These are phyloP conservation scores for Poeciliopsis turneri DNA, from an alignment of 2,797 vertebrate species.

Conservation along the genomic window DNA sequence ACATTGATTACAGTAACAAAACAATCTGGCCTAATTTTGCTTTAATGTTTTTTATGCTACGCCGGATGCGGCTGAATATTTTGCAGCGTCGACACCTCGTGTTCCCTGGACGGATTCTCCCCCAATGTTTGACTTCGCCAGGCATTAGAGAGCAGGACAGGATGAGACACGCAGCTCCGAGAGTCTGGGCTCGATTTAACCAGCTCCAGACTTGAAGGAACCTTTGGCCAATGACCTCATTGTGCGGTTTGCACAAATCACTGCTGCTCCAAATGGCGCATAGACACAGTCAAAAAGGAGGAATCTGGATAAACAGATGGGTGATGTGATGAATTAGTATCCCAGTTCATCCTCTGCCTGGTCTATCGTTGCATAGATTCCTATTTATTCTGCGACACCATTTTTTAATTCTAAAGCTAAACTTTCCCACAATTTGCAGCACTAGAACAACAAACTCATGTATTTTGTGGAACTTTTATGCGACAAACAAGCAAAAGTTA, in stretches of 20 bases:
- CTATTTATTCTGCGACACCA: slow-evolving; percentile 24
- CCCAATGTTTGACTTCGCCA: slow-evolving; percentile 30
- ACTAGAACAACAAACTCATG: not conserved
- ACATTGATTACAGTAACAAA: slow-evolving; percentile 32
- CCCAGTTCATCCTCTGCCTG: slow-evolving; percentile 33
- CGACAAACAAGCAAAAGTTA: not conserved
- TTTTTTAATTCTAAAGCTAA: slow-evolving; percentile 23
- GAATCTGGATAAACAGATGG: slow-evolving; percentile 53
- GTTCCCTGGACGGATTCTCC: slow-evolving; percentile 4
- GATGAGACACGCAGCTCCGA: slow-evolving; percentile 70
- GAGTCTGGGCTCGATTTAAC: slow-evolving; percentile 72
- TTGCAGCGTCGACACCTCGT: slow-evolving; percentile 6
- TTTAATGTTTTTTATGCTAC: slow-evolving; percentile 17
- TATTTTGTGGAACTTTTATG: not conserved
- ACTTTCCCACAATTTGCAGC: not conserved
- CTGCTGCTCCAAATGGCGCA: slow-evolving; percentile 70
- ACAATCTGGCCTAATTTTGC: slow-evolving; percentile 18
- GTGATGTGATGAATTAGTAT: slow-evolving; percentile 69
- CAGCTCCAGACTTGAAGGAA: slow-evolving; percentile 80
- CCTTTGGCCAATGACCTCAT: slow-evolving; percentile 82
- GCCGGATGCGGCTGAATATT: slow-evolving; percentile 11
- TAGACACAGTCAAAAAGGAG: slow-evolving; percentile 58
- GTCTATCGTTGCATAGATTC: slow-evolving; percentile 30
- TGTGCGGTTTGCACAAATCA: slow-evolving; percentile 73
- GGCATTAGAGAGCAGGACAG: slow-evolving; percentile 52